Conservation (phyloP, 2,888 invertebrate genomes). For the Chaetoderma sp. region DNA sequence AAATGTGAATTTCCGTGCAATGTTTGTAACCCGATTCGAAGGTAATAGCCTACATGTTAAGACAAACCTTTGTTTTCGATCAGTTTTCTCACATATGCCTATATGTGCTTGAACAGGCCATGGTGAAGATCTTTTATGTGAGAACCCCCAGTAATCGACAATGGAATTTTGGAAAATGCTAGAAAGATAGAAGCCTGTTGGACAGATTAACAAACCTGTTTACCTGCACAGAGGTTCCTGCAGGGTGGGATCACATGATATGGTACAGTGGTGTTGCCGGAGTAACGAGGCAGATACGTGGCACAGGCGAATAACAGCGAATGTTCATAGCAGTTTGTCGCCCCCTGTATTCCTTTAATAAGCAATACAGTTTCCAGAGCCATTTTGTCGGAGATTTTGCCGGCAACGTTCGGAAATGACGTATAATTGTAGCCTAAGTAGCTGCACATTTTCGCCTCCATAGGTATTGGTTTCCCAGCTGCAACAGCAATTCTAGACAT, state of each 20-base stretch:
- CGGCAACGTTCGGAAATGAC: slow-evolving; percentile 50
- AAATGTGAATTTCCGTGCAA: too few species aligned
- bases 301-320: slow-evolving; percentile 47
- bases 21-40: too few species aligned
- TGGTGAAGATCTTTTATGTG: too few species aligned
- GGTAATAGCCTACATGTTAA: too few species aligned
- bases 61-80: too few species aligned
- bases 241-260: slow-evolving; percentile 55
- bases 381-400: slow-evolving; percentile 36
- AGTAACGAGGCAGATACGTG: slow-evolving; percentile 50
- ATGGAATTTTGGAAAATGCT: too few species aligned
- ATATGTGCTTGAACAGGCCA: too few species aligned
- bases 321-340: slow-evolving; percentile 53
- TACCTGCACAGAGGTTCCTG: slow-evolving; percentile 55
- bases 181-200: too few species aligned
- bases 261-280: slow-evolving; percentile 35
- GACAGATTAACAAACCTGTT: too few species aligned
- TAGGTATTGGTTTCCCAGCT: slow-evolving; percentile 42
- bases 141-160: too few species aligned
- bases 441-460: slow-evolving; percentile 36
- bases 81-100: too few species aligned
- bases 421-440: slow-evolving; percentile 41
- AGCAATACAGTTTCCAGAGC: slow-evolving; percentile 34
- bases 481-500: neutral
- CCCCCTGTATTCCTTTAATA: slow-evolving; percentile 38